Base-by-base conservation (phyloP, 2,888 invertebrate species). In the Parasteatoda lunata region DNA sequence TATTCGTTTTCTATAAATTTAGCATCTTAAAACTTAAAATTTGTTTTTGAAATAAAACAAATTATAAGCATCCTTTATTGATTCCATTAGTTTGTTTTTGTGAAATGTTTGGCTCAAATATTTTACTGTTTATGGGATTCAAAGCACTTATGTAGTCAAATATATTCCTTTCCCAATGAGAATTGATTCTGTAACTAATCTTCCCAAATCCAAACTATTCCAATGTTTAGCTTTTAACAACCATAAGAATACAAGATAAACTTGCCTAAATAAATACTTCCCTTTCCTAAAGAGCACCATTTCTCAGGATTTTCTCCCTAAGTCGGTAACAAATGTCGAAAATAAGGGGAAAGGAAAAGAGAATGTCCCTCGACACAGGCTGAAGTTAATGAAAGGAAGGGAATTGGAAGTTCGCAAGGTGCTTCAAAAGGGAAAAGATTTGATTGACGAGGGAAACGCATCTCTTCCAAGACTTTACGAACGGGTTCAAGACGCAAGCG, bases 291-390 rank as follows among this genome's bases (percentile, higher is more conserved):
- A n/a, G n/a, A 59, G n/a, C 9, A n/a, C n/a, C 59, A 59, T 59
- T 59, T 59, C 59, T 59, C 59, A 59, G 59, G 59, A 59, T 59
- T 59, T 59, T 59, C 59, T 59, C 8, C 30, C 30, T 59, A 59
- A 59, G 59, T 59, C 59, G 11, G n/a, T 59, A 59, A 59, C 59
- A 59, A 59, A 59, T 59, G 59, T 59, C n/a, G 59, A 59, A n/a
- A n/a, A n/a, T 13, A 59, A 4, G n/a, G n/a, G 59, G 8, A 59
- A 59, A 13, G 11, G 4, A 59, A 59, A 59, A n/a, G 11, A 59
- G 59, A 59, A 59, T n/a, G 59, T 59, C n/a, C 59, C 59, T 59
- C n/a, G 30, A 30, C 30, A 11, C 11, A 59, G 59, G 59, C 59
- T 30, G n/a, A 59, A 13, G 59, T 59, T 59, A 59, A 59, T 59